Conservation (phyloP, 2,888 invertebrate genomes). For the Exephanes ischioxanthus region DNA sequence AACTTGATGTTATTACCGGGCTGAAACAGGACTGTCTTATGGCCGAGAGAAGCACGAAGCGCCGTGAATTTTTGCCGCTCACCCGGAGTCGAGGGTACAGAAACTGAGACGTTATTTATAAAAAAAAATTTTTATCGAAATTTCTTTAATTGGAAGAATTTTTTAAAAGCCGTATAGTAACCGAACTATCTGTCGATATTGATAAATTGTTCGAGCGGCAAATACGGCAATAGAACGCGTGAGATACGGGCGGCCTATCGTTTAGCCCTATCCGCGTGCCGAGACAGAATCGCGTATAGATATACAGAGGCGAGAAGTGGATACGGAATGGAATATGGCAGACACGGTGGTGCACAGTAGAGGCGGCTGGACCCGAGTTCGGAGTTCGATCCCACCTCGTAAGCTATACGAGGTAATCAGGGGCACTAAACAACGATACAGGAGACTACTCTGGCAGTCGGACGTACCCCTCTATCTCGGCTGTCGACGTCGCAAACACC, state of each 20-base stretch:
- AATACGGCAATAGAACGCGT: conserved; percentile 43
- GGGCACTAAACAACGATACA: conserved; percentile 83
- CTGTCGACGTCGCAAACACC: conserved; percentile 78
- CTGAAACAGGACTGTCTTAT: too few relatives aligned
- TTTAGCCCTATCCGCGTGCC: conserved; percentile 48
- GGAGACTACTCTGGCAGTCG: conserved; percentile 75
- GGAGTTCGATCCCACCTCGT: conserved; percentile 68
- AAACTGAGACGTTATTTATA: too few relatives aligned
- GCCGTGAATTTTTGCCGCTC: too few relatives aligned
- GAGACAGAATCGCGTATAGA: conserved; percentile 34
- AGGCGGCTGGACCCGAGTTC: conserved; percentile 51
- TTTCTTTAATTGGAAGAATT: conserved; percentile 5
- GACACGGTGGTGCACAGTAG: conserved; percentile 39
- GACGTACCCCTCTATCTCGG: conserved; percentile 79
- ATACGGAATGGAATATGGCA: conserved; percentile 49
- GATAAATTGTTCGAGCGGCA: conserved; percentile 42
- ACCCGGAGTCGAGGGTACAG: too few relatives aligned
- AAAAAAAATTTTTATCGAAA: neutral
- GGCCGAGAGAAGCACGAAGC: too few relatives aligned
- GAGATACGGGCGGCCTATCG: conserved; percentile 46
- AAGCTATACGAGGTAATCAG: conserved; percentile 80
- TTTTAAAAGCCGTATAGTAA: neutral
- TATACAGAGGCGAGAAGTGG: conserved; percentile 9
- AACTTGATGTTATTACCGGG: too few relatives aligned
- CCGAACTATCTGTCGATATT: conserved; percentile 11